Percentiles rank a stretch among this genome's conserved stretches.
phyloP scores from a whole-genome alignment of 2,888 invertebrate species.

The Phortica okadai region DNA sequence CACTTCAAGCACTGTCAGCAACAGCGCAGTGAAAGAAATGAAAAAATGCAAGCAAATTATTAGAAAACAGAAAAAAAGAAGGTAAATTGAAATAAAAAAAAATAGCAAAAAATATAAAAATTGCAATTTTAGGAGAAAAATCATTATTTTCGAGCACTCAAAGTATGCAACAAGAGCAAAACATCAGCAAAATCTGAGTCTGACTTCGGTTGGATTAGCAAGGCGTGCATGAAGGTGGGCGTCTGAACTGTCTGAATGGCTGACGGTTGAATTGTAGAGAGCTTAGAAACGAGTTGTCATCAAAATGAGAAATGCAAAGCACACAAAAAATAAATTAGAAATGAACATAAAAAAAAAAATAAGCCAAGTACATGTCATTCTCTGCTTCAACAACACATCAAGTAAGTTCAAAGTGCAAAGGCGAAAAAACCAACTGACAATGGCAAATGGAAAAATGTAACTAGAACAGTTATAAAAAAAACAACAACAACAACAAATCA shows the following conservation, averaged over 20 bases:
- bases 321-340: neutral
- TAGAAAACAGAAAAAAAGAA: neutral
- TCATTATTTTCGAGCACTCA: constrained; percentile 29
- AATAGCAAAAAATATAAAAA: neutral
- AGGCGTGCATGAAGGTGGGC: neutral
- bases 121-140: constrained; percentile 12
- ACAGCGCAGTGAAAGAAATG: neutral
- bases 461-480: neutral
- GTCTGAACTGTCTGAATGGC: neutral
- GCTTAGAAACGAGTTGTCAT: neutral
- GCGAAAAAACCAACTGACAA: neutral
- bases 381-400: neutral
- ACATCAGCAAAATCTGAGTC: neutral
- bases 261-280: neutral
- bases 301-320: neutral
- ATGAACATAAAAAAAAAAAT: neutral
- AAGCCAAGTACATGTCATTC: neutral
- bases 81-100: neutral
- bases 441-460: neutral
- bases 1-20: neutral
- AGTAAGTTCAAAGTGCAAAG: constrained; percentile 16
- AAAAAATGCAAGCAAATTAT: constrained; percentile 3
- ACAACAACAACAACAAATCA: neutral
- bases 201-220: neutral
- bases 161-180: neutral